These are phyloP conservation scores for Platichthys stellatus DNA, from an alignment of 2,113 vertebrate species.

Conservation along the genomic window DNA sequence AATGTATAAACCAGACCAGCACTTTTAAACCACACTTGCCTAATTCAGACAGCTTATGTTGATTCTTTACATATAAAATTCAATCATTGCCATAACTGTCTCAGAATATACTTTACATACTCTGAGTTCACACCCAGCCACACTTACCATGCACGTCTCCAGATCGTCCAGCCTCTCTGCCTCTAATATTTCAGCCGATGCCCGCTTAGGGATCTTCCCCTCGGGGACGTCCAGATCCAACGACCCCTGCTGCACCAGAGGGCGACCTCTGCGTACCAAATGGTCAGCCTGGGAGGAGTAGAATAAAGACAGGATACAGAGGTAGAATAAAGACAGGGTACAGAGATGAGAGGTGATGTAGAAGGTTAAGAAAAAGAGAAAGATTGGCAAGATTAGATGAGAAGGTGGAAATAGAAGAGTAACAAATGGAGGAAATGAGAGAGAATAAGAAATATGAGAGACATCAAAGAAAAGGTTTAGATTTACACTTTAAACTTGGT, in stretches of 20 bases:
- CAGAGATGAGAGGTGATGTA: not conserved
- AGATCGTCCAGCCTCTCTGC: constrained; percentile 92
- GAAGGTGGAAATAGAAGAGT: not conserved
- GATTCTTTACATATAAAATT: not conserved
- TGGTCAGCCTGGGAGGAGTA: constrained; percentile 87
- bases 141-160: constrained; percentile 94
- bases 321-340: not conserved
- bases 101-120: not conserved
- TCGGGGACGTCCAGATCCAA: constrained; percentile 87
- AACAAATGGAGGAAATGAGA: not conserved
- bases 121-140: not conserved
- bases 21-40: no score
- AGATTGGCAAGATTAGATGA: no score
- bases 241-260: constrained; percentile 87
- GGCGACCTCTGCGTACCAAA: constrained; percentile 86
- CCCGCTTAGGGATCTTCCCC: constrained; percentile 86
- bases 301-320: not conserved
- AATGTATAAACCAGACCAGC: no score
- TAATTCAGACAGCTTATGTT: not conserved
- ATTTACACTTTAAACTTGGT: no score
- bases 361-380: not conserved
- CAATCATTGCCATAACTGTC: no score
- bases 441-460: not conserved
- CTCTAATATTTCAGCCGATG: constrained; percentile 87
- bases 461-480: no score